Conservation (phyloP, 2,888 invertebrate genomes). For the Melanotus villosus region DNA sequence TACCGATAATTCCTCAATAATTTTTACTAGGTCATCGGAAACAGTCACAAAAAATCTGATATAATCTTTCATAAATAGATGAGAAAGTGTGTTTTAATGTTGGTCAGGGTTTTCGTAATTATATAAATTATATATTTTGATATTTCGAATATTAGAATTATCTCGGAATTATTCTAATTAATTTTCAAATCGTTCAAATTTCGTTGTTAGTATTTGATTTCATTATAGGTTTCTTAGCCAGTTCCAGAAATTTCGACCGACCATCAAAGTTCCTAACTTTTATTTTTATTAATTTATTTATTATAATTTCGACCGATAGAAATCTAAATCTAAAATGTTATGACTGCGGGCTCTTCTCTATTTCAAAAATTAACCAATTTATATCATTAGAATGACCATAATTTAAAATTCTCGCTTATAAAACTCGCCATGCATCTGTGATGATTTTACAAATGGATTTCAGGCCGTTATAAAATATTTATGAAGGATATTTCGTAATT, state of each 20-base stretch:
- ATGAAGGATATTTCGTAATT: not conserved
- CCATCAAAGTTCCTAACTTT: conserved; percentile 16
- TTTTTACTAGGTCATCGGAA: conserved; percentile 64
- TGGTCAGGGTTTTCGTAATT: conserved; percentile 59
- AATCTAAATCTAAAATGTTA: not conserved
- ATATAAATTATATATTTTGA: conserved; percentile 64
- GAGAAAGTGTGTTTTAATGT: conserved; percentile 57
- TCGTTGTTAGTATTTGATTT: conserved; percentile 37
- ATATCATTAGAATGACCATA: too few relatives aligned
- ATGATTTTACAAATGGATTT: too few relatives aligned
- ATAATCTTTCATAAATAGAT: conserved; percentile 49
- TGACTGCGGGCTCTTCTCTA: too few relatives aligned
- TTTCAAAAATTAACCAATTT: too few relatives aligned
- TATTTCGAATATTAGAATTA: conserved; percentile 55
- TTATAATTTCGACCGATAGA: not conserved
- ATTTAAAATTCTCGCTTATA: too few relatives aligned
- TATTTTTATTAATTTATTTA: not conserved
- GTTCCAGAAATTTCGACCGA: conserved; percentile 35
- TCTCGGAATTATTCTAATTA: conserved; percentile 61
- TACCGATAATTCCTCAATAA: conserved; percentile 62
- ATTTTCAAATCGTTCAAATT: conserved; percentile 55
- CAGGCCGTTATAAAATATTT: not conserved
- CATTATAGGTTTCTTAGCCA: conserved; percentile 42
- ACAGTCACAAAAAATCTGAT: conserved; percentile 56
- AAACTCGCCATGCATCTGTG: too few relatives aligned